Percentiles rank a stretch among this genome's conserved stretches.
Conservation (phyloP, 2,888 invertebrate species). For the Scrobipalpa atriplicella region DNA sequence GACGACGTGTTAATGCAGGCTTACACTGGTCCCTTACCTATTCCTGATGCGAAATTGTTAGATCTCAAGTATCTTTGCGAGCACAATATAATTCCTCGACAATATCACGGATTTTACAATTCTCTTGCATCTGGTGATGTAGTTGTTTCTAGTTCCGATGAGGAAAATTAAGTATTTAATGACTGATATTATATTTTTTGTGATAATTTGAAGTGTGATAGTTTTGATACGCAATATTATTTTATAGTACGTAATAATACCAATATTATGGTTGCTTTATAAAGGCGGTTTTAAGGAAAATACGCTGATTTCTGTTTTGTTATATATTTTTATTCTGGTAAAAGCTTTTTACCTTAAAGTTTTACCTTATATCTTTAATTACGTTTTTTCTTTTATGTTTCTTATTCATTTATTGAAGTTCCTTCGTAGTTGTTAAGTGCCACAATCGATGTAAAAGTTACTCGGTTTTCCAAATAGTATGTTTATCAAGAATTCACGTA, state of each 20-base stretch:
- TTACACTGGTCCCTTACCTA: slow-evolving; percentile 24
- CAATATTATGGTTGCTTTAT: no score
- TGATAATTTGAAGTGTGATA: not conserved
- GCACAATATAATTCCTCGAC: slow-evolving; percentile 24
- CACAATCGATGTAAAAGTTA: no score
- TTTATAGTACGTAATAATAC: not conserved
- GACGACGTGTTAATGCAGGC: slow-evolving; percentile 6
- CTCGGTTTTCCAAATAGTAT: no score
- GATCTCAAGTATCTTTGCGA: slow-evolving; percentile 26
- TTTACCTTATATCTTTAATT: no score
- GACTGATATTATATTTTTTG: not conserved
- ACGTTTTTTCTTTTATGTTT: no score
- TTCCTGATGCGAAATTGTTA: slow-evolving; percentile 18
- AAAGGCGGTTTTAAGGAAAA: no score
- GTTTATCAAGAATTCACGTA: no score
- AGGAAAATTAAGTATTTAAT: not conserved
- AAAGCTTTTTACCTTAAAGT: no score
- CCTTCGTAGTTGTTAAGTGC: no score
- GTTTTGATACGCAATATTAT: not conserved
- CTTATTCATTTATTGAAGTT: no score
- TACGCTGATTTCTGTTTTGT: no score
- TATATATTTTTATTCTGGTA: no score
- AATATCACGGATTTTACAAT: slow-evolving; percentile 26
- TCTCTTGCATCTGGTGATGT: slow-evolving; percentile 14
- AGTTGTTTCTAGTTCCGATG: not conserved